Percentiles rank a stretch among this genome's conserved stretches.
These are phyloP conservation scores for Augiades crinisus DNA, from an alignment of 2,888 invertebrate species.

Conservation along the genomic window DNA sequence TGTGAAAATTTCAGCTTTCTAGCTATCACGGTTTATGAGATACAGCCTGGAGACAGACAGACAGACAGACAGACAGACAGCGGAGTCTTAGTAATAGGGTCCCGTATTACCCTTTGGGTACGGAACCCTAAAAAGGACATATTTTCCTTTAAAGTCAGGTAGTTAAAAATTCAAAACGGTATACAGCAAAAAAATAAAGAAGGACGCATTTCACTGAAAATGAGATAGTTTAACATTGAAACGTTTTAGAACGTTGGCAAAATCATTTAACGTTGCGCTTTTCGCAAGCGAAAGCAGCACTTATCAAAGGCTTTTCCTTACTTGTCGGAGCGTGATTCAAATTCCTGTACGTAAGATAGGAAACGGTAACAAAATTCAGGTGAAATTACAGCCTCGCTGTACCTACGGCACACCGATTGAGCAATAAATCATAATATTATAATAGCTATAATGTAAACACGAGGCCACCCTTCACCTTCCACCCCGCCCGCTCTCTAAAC, in stretches of 20 bases:
- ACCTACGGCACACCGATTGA: constrained; percentile 63
- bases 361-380: constrained; percentile 62
- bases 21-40: too few species aligned
- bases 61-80: too few species aligned
- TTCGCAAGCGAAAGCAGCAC: constrained; percentile 30
- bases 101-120: too few species aligned
- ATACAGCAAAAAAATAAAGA: too few species aligned
- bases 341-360: constrained; percentile 56
- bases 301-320: constrained; percentile 71
- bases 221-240: too few species aligned
- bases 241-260: neutral
- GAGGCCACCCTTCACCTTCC: constrained; percentile 41
- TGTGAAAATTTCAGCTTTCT: too few species aligned
- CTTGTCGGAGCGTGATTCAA: constrained; percentile 62
- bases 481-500: constrained; percentile 40
- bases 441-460: constrained; percentile 74
- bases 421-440: constrained; percentile 76
- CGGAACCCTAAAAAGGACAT: too few species aligned
- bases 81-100: too few species aligned
- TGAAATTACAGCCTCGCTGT: constrained; percentile 56
- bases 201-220: too few species aligned
- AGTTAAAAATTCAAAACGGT: too few species aligned
- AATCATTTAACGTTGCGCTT: constrained; percentile 3
- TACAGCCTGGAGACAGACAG: too few species aligned
- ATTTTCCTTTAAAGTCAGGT: too few species aligned